Conservation (phyloP, 1,140 invertebrate species). For the Choristoneura fumiferana region DNA sequence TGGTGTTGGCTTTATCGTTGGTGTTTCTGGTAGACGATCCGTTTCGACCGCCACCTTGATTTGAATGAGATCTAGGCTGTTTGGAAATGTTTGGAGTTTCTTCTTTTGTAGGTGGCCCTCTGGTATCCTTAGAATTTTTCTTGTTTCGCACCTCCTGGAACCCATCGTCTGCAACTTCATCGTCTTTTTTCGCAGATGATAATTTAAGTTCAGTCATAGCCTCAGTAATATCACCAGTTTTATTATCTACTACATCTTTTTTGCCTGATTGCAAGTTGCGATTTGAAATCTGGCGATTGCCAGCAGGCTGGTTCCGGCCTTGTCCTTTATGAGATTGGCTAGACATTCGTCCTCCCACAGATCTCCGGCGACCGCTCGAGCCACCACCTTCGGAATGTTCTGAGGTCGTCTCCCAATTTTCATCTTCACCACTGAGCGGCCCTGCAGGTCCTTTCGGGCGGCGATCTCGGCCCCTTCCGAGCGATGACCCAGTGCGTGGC, state of each 20-base stretch:
- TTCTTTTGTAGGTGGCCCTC: constrained; percentile 72
- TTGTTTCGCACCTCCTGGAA: constrained; percentile 94
- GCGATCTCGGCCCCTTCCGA: constrained; percentile 79
- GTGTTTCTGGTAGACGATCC: constrained; percentile 67
- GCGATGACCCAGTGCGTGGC: constrained; percentile 84
- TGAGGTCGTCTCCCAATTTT: constrained; percentile 85
- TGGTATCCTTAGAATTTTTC: constrained; percentile 84
- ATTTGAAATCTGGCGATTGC: constrained; percentile 53
- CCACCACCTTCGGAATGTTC: constrained; percentile 83
- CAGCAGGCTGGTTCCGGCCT: constrained; percentile 50
- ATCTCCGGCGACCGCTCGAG: constrained; percentile 46
- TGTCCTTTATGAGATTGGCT: constrained; percentile 47
- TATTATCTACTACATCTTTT: constrained; percentile 56
- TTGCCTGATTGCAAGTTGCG: constrained; percentile 48
- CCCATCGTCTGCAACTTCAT: constrained; percentile 82
- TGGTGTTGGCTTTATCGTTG: constrained; percentile 70
- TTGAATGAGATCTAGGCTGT: constrained; percentile 70
- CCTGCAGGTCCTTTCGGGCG: constrained; percentile 82
- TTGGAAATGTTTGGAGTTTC: constrained; percentile 67
- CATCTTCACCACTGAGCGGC: constrained; percentile 77
- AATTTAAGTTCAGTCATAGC: constrained; percentile 70
- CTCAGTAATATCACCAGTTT: constrained; percentile 59
- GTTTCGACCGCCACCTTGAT: constrained; percentile 68
- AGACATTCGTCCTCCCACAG: constrained; percentile 76
- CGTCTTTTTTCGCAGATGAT: constrained; percentile 58